These are phyloP conservation scores for Temnopleurus reevesii DNA, from an alignment of 53 echinoderm and acorn worm genomes.

Conservation along the genomic window DNA sequence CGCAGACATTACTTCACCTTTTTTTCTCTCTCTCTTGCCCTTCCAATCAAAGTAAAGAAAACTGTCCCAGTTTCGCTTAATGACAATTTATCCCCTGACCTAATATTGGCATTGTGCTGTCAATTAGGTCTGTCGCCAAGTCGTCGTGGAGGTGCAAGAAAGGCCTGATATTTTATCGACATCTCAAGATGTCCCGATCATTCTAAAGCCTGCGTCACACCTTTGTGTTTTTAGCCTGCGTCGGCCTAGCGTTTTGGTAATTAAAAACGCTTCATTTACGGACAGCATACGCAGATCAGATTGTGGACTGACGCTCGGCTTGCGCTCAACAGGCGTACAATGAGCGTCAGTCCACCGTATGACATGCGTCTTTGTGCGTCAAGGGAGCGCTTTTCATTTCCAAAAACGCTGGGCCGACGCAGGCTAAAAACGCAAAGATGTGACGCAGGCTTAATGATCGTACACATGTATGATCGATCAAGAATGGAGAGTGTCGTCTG, in stretches of 20 bases:
- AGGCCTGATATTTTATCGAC: conserved; percentile 13
- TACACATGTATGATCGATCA: conserved; percentile 44
- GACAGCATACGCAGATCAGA: too few relatives aligned
- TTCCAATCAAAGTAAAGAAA: background rate
- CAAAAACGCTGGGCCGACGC: too few relatives aligned
- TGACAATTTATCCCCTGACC: conserved; percentile 38
- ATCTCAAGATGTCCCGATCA: conserved; percentile 39
- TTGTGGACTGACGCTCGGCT: too few relatives aligned
- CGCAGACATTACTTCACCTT: background rate
- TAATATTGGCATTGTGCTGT: conserved; percentile 45
- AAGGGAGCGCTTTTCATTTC: too few relatives aligned
- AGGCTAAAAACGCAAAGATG: too few relatives aligned
- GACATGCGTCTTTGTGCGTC: too few relatives aligned
- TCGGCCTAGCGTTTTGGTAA: too few relatives aligned
- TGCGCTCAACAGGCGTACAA: too few relatives aligned
- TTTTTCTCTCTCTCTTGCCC: background rate
- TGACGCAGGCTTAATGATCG: background rate
- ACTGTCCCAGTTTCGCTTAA: conserved; percentile 48
- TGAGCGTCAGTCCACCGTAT: too few relatives aligned
- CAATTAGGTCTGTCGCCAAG: conserved; percentile 48
- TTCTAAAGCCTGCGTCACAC: too few relatives aligned
- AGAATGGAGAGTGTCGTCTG: conserved; percentile 27
- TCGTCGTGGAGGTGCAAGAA: conserved; percentile 40
- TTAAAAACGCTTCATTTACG: too few relatives aligned
- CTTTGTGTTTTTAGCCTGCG: too few relatives aligned